Conservation (phyloP, 1,140 invertebrate species). For the Micrasema minimum region DNA sequence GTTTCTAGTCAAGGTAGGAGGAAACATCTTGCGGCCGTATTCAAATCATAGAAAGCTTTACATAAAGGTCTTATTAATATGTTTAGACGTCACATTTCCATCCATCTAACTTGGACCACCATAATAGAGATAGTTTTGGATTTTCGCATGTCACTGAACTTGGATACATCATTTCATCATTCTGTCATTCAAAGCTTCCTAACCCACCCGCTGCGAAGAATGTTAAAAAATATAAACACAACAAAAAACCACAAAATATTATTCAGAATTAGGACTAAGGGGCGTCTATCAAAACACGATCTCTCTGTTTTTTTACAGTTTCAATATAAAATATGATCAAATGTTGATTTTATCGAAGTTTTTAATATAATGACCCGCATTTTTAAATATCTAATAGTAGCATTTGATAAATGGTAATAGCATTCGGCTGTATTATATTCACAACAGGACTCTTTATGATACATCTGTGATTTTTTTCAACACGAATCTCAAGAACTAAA, state of each 20-base stretch:
- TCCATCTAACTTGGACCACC: slow-evolving; percentile 40
- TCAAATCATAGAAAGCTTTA: slow-evolving; percentile 3
- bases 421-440: slow-evolving; percentile 11
- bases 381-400: slow-evolving; percentile 13
- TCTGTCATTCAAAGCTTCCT: slow-evolving; percentile 43
- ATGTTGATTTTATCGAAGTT: slow-evolving; percentile 26
- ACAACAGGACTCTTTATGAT: too few species aligned
- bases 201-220: slow-evolving; percentile 29
- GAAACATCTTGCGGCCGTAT: too few species aligned
- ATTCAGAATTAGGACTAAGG: slow-evolving; percentile 27
- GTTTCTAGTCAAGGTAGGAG: too few species aligned
- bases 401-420: slow-evolving; percentile 34
- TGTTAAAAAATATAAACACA: too few species aligned
- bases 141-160: slow-evolving; percentile 38
- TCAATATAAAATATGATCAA: slow-evolving; percentile 22
- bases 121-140: slow-evolving; percentile 24
- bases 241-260: slow-evolving; percentile 30
- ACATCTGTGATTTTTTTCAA: too few species aligned
- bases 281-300: slow-evolving; percentile 46
- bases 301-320: slow-evolving; percentile 31
- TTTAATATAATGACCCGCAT: slow-evolving; percentile 30
- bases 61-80: slow-evolving; percentile 23
- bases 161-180: slow-evolving; percentile 49
- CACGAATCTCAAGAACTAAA: too few species aligned
- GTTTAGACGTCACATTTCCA: slow-evolving; percentile 9